These are phyloP conservation scores for Polyommatus icarus DNA, from an alignment of 2,888 invertebrate species.

Conservation along the genomic window DNA sequence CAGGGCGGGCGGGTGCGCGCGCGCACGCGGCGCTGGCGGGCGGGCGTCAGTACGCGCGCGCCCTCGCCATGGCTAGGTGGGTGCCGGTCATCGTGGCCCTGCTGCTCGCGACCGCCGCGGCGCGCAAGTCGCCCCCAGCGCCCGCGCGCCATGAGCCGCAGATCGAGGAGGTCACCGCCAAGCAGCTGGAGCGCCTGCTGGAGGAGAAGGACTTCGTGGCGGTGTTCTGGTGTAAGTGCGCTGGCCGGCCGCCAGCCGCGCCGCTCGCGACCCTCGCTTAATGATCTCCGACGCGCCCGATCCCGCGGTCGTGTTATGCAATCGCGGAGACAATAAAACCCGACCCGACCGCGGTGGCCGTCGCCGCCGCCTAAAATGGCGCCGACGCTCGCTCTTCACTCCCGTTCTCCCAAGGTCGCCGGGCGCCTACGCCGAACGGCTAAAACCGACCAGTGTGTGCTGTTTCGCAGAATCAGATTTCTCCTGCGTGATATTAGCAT, in stretches of 20 bases:
- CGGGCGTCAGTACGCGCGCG: slow-evolving; percentile 72
- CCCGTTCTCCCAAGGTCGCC: slow-evolving; percentile 70
- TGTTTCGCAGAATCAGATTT: slow-evolving; percentile 71
- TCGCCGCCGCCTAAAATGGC: slow-evolving; percentile 77
- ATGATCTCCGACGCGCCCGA: slow-evolving; percentile 41
- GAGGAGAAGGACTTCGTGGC: slow-evolving; percentile 96
- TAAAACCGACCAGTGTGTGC: slow-evolving; percentile 68
- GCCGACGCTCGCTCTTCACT: slow-evolving; percentile 71
- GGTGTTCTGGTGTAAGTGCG: slow-evolving; percentile 96
- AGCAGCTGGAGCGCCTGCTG: slow-evolving; percentile 93
- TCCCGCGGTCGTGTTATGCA: slow-evolving; percentile 60
- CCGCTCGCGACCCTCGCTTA: slow-evolving; percentile 45
- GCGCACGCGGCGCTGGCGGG: slow-evolving; percentile 50
- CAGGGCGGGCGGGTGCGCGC: slow-evolving; percentile 35
- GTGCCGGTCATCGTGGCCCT: slow-evolving; percentile 73
- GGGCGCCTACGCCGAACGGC: slow-evolving; percentile 75
- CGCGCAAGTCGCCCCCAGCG: slow-evolving; percentile 72
- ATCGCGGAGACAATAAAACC: slow-evolving; percentile 77
- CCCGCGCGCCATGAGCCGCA: slow-evolving; percentile 82
- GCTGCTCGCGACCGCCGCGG: slow-evolving; percentile 78
- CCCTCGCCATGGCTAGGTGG: slow-evolving; percentile 78
- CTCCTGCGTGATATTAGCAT: slow-evolving; percentile 69
- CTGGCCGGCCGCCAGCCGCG: slow-evolving; percentile 52
- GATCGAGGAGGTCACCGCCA: slow-evolving; percentile 96
- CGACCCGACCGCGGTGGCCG: slow-evolving; percentile 68